Conservation (phyloP, 2,888 invertebrate genomes). For the Pristionchus japonicus region DNA sequence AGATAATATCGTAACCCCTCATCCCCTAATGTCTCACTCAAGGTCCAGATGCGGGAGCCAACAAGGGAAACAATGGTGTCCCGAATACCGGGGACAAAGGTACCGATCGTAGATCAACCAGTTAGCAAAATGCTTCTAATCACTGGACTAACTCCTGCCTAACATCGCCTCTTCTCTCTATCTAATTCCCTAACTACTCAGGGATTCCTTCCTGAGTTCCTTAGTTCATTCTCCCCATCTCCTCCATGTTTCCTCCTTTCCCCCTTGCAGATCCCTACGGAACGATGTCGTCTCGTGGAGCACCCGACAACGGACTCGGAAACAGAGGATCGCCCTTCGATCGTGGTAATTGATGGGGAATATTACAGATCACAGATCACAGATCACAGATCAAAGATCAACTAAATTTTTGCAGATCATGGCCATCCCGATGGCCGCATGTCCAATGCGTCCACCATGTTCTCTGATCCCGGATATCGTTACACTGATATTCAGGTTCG, state of each 20-base stretch:
- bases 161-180: background rate
- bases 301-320: slow-evolving; percentile 9
- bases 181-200: background rate
- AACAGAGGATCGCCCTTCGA: slow-evolving; percentile 42
- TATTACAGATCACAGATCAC: background rate
- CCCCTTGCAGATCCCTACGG: slow-evolving; percentile 48
- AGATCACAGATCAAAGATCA: background rate
- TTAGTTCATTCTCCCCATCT: background rate
- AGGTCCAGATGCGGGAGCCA: slow-evolving; percentile 9
- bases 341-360: background rate
- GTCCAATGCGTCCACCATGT: slow-evolving; percentile 57
- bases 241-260: background rate
- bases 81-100: background rate
- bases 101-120: background rate
- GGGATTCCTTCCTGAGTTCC: background rate
- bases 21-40: background rate
- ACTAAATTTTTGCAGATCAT: background rate
- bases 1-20: background rate
- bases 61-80: background rate
- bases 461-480: slow-evolving; percentile 67
- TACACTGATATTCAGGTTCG: slow-evolving; percentile 56
- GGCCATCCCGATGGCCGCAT: slow-evolving; percentile 54
- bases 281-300: background rate
- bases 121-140: background rate
- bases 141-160: slow-evolving; percentile 32